Percentiles rank a stretch among this genome's conserved stretches.
These are phyloP conservation scores for Lepidochitona cinerea DNA, from an alignment of 2,888 invertebrate genomes.

Conservation along the genomic window DNA sequence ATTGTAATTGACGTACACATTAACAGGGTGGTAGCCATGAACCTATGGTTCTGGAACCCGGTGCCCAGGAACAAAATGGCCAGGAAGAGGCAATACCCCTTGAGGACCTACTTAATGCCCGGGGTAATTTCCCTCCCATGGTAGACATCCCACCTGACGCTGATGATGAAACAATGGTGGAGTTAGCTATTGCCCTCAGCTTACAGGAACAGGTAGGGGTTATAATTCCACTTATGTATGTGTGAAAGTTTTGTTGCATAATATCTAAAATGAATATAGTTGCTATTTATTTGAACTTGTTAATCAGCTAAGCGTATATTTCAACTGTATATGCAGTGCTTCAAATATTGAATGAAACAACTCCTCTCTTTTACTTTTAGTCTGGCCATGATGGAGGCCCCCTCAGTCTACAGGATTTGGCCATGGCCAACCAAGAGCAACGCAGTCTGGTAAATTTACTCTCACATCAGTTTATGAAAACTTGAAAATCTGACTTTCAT, in stretches of 20 bases:
- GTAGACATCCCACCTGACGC: conserved; percentile 94
- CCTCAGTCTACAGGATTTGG: conserved; percentile 43
- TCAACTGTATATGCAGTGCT: too few species aligned
- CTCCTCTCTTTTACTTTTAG: conserved; percentile 8
- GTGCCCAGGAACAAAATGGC: conserved; percentile 34
- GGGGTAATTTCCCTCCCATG: conserved; percentile 80
- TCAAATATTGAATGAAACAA: too few species aligned
- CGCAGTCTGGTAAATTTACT: too few species aligned
- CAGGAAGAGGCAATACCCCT: conserved; percentile 58
- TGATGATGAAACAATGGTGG: conserved; percentile 97
- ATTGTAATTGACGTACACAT: too few species aligned
- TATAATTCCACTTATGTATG: too few species aligned
- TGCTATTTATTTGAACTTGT: too few species aligned
- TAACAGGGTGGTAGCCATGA: conserved; percentile 52
- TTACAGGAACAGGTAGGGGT: conserved; percentile 77
- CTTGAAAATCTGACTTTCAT: too few species aligned
- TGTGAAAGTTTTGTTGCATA: too few species aligned
- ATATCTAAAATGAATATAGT: too few species aligned
- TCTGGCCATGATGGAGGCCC: conserved; percentile 28
- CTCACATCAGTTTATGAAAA: too few species aligned
- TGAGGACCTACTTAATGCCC: conserved; percentile 71
- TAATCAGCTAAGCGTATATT: too few species aligned
- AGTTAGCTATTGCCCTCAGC: conserved; percentile 94
- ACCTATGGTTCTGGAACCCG: conserved; percentile 56
- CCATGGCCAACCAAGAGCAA: conserved; percentile 45